A percentile compares a stretch with the other conserved stretches of the same genome.
phyloP scores from a whole-genome alignment of 2,888 invertebrate genomes.

The Salticus scenicus region DNA sequence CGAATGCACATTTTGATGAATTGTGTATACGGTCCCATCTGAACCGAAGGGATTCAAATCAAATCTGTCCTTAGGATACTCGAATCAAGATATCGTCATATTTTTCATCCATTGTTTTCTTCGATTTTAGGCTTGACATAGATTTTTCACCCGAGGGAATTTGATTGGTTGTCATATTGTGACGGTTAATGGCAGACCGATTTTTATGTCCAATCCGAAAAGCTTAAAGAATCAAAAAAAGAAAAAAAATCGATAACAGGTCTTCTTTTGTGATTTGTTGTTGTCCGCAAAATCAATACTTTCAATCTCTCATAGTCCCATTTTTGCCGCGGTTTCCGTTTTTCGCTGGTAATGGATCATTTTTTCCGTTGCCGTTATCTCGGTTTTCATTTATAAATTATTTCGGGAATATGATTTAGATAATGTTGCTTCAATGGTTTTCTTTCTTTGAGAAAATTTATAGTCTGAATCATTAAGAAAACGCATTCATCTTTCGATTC shows the following conservation, averaged over 20 bases:
- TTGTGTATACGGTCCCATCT: neutral
- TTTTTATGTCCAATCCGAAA: constrained; percentile 58
- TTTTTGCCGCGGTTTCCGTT: constrained; percentile 39
- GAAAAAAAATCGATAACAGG: constrained; percentile 47
- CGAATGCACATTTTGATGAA: neutral
- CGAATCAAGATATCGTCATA: neutral
- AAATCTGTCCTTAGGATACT: neutral
- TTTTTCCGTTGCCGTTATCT: constrained; percentile 38
- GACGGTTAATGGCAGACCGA: constrained; percentile 30
- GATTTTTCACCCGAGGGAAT: constrained; percentile 22
- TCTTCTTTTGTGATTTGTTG: constrained; percentile 47
- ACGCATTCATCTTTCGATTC: too few relatives aligned
- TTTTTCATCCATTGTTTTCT: neutral
- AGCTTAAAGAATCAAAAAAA: constrained; percentile 27
- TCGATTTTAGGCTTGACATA: neutral
- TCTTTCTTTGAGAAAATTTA: too few relatives aligned
- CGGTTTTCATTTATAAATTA: constrained; percentile 64
- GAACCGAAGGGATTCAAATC: constrained; percentile 1
- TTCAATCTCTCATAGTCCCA: constrained; percentile 41
- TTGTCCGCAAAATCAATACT: constrained; percentile 38
- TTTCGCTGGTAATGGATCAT: constrained; percentile 25
- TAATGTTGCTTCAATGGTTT: too few relatives aligned
- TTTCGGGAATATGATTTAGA: neutral
- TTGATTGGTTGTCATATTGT: constrained; percentile 66
- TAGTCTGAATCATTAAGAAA: too few relatives aligned